Percentiles rank a stretch among this genome's conserved stretches.
Evolutionary conservation across 2,888 invertebrate genomes (phyloP).

Genomic region (Cephus pulcher): DNA sequence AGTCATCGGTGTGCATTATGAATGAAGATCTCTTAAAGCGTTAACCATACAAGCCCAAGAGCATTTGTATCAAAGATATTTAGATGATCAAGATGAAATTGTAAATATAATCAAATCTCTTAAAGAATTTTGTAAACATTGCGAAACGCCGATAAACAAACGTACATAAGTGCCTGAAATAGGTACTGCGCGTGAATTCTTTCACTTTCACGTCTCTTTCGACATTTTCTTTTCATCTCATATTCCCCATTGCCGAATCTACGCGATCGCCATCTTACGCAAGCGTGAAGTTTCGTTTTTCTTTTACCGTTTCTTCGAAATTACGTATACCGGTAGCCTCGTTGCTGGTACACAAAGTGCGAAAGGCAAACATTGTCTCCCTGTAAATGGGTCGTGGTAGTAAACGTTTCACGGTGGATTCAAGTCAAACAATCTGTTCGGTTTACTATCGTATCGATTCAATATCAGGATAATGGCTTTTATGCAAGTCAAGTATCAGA

Average conservation of each 20-base stretch:
- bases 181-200: slow-evolving; percentile 1
- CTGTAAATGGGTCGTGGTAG: not conserved
- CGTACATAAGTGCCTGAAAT: not conserved
- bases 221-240: not conserved
- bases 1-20: not conserved
- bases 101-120: not conserved
- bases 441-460: not conserved
- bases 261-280: not conserved
- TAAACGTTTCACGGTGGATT: not conserved
- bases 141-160: not conserved
- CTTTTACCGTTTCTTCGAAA: not conserved
- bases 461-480: not conserved
- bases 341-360: not conserved
- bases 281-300: not conserved
- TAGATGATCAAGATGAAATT: not conserved
- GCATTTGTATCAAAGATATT: not conserved
- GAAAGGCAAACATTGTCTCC: not conserved
- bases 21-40: not conserved
- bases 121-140: not conserved
- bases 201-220: not conserved
- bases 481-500: not conserved
- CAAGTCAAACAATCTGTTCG: not conserved
- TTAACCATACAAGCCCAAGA: no score
- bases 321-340: not conserved
- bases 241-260: not conserved